A percentile compares a stretch with the other conserved stretches of the same genome.
These are phyloP conservation scores for Stenolophus ochropezus DNA, from an alignment of 2,888 invertebrate genomes.

Conservation along the genomic window DNA sequence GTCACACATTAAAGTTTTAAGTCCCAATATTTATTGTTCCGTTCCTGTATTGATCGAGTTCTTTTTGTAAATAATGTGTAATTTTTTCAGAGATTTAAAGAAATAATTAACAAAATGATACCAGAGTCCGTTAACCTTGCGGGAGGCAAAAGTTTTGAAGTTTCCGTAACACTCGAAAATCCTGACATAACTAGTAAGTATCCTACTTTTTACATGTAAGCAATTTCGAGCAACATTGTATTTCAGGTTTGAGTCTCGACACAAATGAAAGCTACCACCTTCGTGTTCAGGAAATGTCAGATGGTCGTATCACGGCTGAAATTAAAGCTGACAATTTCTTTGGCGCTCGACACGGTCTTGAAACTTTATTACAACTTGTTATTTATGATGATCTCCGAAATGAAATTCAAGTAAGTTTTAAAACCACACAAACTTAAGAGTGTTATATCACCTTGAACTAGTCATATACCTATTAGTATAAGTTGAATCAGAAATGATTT, in stretches of 20 bases:
- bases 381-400: slow-evolving; percentile 80
- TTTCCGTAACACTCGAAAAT: slow-evolving; percentile 70
- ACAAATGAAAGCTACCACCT: slow-evolving; percentile 79
- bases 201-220: background rate
- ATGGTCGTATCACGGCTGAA: slow-evolving; percentile 75
- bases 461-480: too few species aligned
- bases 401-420: slow-evolving; percentile 73
- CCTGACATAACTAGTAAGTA: slow-evolving; percentile 60
- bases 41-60: too few species aligned
- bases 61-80: slow-evolving; percentile 34
- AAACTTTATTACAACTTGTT: slow-evolving; percentile 81
- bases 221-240: background rate
- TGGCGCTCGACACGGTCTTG: slow-evolving; percentile 81
- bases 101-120: slow-evolving; percentile 68
- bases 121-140: slow-evolving; percentile 67
- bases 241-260: slow-evolving; percentile 74
- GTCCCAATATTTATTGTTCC: too few species aligned
- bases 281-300: slow-evolving; percentile 71
- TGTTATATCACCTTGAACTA: too few species aligned
- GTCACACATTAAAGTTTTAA: too few species aligned
- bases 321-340: slow-evolving; percentile 79
- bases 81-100: slow-evolving; percentile 67
- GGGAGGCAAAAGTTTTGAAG: slow-evolving; percentile 72
- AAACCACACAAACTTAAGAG: too few species aligned
- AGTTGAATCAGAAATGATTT: too few species aligned